phyloP scores from a whole-genome alignment of 2,797 vertebrate genomes.

The Mastacembelus armatus region DNA sequence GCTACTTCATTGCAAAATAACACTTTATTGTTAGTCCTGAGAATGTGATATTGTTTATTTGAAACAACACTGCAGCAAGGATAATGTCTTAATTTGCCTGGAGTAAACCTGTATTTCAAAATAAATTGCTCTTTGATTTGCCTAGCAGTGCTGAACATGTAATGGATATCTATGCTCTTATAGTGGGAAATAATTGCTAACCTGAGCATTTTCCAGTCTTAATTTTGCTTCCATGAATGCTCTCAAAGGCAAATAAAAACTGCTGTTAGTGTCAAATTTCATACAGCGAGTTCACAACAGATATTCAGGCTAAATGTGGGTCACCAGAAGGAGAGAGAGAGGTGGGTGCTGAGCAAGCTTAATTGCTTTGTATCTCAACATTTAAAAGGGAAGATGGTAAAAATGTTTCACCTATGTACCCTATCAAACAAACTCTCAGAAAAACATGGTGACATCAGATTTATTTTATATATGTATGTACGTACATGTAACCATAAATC shows the following conservation, averaged over 20 bases:
- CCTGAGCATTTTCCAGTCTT: conserved; percentile 31
- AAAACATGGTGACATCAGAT: conserved; percentile 7
- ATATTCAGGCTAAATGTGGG: conserved; percentile 69
- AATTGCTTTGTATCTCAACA: conserved; percentile 54
- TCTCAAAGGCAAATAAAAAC: conserved; percentile 61
- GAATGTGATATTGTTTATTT: conserved; percentile 25
- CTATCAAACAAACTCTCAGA: conserved; percentile 16
- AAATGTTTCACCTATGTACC: neutral
- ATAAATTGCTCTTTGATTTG: conserved; percentile 34
- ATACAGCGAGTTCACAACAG: conserved; percentile 40
- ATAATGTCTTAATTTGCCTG: conserved; percentile 4
- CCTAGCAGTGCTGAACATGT: conserved; percentile 22
- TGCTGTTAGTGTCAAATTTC: conserved; percentile 57
- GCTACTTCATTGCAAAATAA: conserved; percentile 19
- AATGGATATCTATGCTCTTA: conserved; percentile 29
- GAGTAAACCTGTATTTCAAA: conserved; percentile 5
- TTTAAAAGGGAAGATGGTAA: conserved; percentile 34
- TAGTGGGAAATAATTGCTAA: conserved; percentile 55
- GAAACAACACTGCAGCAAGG: neutral
- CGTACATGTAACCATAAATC: conserved; percentile 64
- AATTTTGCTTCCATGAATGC: conserved; percentile 41
- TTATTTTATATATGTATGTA: conserved; percentile 13
- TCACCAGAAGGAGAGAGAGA: conserved; percentile 48
- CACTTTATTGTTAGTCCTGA: conserved; percentile 6
- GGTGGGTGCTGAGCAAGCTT: conserved; percentile 66